Percentiles rank a stretch among this genome's conserved stretches.
Evolutionary conservation across 2,113 vertebrate species (phyloP).

Genomic region (Ramphastos sulfuratus): DNA sequence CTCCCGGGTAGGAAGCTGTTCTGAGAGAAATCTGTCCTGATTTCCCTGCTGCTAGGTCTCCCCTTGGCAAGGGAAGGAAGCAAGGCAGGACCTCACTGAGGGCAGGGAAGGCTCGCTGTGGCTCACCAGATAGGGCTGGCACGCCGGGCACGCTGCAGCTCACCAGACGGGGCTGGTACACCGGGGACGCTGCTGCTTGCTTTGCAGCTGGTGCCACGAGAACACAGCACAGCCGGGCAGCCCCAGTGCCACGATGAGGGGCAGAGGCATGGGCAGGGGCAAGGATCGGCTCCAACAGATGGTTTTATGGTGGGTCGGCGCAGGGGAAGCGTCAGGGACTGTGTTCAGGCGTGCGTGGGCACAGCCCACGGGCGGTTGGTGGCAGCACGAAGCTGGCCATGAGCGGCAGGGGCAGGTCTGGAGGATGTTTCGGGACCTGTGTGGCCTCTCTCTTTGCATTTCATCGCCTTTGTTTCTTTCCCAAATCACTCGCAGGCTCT

Average conservation of each 20-base stretch:
- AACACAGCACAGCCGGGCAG: not conserved
- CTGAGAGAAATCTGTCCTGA: not conserved
- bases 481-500: constrained; percentile 49
- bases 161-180: not conserved
- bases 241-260: fast-evolving
- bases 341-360: not conserved
- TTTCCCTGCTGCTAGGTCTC: not conserved
- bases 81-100: fast-evolving
- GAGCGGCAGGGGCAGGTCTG: not conserved
- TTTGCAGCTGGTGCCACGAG: not conserved
- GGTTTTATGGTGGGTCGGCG: not conserved
- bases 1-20: not conserved
- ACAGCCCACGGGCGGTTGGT: not conserved
- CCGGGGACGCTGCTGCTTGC: fast-evolving
- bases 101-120: fast-evolving
- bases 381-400: not conserved
- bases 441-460: not conserved
- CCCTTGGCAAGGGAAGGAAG: not conserved
- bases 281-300: not conserved
- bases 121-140: not conserved
- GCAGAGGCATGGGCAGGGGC: not conserved
- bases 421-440: not conserved
- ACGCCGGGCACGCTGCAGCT: not conserved
- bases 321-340: not conserved
- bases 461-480: constrained; percentile 55